A percentile compares a stretch with the other conserved stretches of the same genome.
Conservation (phyloP, 2,113 vertebrate species). For the Tachysurus vachellii region DNA sequence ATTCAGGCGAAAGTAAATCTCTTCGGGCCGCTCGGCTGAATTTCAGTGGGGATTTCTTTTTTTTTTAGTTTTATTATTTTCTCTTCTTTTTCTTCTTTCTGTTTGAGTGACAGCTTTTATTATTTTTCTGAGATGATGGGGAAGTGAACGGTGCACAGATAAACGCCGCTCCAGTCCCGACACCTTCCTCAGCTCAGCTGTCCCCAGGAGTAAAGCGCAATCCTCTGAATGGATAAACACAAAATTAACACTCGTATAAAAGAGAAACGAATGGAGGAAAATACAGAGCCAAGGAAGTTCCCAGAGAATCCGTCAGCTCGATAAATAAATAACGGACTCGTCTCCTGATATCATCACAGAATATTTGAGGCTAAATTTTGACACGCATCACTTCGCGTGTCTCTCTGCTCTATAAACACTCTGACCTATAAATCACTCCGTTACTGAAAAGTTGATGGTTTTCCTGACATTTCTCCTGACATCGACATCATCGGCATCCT, state of each 20-base stretch:
- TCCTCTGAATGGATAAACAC: conserved; percentile 39
- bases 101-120: conserved; percentile 58
- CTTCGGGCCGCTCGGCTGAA: conserved; percentile 5
- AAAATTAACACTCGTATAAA: not conserved
- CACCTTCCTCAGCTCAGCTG: conserved; percentile 29
- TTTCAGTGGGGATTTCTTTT: conserved; percentile 10
- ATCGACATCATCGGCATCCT: not conserved
- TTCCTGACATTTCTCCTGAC: conserved; percentile 16
- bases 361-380: not conserved
- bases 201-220: conserved; percentile 36
- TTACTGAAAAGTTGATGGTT: not conserved
- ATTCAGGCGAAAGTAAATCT: conserved; percentile 20
- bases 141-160: conserved; percentile 45
- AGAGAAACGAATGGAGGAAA: not conserved
- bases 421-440: conserved; percentile 32
- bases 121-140: conserved; percentile 55
- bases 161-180: conserved; percentile 24
- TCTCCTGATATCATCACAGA: not conserved
- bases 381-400: not conserved
- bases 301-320: not conserved
- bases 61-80: not conserved
- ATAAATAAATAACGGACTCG: conserved; percentile 9
- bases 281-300: not conserved
- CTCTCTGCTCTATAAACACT: conserved; percentile 17
- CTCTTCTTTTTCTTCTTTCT: not conserved